Evolutionary conservation across 2,888 invertebrate genomes (phyloP).

Genomic region (Poecilus cupreus): DNA sequence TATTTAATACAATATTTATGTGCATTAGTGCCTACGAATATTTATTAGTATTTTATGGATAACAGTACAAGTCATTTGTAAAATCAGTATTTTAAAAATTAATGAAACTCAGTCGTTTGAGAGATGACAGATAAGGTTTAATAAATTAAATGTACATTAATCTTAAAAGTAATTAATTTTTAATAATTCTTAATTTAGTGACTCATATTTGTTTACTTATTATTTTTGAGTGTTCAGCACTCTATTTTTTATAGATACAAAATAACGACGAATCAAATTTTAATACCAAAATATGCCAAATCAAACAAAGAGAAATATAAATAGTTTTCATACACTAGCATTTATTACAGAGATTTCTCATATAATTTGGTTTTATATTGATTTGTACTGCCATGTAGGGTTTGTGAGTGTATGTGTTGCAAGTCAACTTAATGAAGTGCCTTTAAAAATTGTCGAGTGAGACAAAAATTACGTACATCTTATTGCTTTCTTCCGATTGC

Average conservation of each 20-base stretch:
- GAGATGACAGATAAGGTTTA: constrained; percentile 21
- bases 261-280: constrained; percentile 11
- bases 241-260: constrained; percentile 9
- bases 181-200: too few relatives aligned
- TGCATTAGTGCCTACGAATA: constrained; percentile 58
- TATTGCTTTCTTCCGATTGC: constrained; percentile 36
- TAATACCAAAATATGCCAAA: constrained; percentile 37
- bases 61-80: constrained; percentile 59
- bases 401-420: constrained; percentile 59
- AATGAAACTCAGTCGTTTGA: constrained; percentile 23
- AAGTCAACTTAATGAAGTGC: constrained; percentile 58
- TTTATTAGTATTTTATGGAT: constrained; percentile 57
- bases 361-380: constrained; percentile 48
- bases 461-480: constrained; percentile 48
- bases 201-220: not conserved
- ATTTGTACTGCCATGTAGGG: constrained; percentile 59
- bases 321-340: constrained; percentile 16
- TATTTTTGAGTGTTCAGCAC: not conserved
- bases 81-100: constrained; percentile 57
- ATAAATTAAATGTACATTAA: too few relatives aligned
- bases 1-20: constrained; percentile 59
- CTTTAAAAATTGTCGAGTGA: constrained; percentile 59
- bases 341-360: not conserved
- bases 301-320: not conserved
- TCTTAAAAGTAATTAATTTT: too few relatives aligned